Evolutionary conservation across 2,113 vertebrate genomes (phyloP).

Genomic region (Scortum barcoo): DNA sequence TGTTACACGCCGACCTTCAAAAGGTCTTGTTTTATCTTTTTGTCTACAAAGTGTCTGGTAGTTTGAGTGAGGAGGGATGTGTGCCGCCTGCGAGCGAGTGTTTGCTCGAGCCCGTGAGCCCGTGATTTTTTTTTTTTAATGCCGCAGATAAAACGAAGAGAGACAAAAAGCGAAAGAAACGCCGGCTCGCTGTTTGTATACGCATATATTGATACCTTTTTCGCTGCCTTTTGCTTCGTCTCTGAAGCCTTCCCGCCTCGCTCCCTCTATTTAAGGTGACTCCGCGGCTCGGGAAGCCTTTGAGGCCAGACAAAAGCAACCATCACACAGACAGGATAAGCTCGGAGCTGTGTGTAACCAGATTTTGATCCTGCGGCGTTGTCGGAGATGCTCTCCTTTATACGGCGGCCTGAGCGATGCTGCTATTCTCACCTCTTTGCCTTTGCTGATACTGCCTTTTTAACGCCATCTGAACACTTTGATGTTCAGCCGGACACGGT

Average conservation of each 20-base stretch:
- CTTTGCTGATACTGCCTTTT: neutral
- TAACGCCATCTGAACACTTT: neutral
- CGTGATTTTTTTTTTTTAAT: slow-evolving; percentile 8
- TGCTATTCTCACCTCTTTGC: neutral
- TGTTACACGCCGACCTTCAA: slow-evolving; percentile 65
- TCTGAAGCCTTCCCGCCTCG: neutral
- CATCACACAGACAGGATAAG: slow-evolving; percentile 58
- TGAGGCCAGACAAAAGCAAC: slow-evolving; percentile 70
- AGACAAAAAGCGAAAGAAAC: neutral
- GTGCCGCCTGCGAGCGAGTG: slow-evolving; percentile 8
- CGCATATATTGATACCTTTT: slow-evolving; percentile 44
- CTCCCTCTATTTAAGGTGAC: slow-evolving; percentile 36
- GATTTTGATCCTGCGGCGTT: slow-evolving; percentile 61
- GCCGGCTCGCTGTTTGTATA: neutral
- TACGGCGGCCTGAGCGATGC: neutral
- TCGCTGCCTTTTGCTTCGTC: slow-evolving; percentile 7
- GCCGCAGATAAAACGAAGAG: slow-evolving; percentile 14
- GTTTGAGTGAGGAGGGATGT: slow-evolving; percentile 35
- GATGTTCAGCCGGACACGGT: neutral
- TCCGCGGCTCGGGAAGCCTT: slow-evolving; percentile 49
- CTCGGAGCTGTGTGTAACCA: slow-evolving; percentile 53
- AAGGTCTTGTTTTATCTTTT: slow-evolving; percentile 69
- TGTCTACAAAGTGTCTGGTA: slow-evolving; percentile 64
- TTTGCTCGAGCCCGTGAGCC: neutral
- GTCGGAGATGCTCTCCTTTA: slow-evolving; percentile 42